Percentiles rank a stretch among this genome's conserved stretches.
phyloP scores from a whole-genome alignment of 2,888 invertebrate species.

The Axea sp. region DNA sequence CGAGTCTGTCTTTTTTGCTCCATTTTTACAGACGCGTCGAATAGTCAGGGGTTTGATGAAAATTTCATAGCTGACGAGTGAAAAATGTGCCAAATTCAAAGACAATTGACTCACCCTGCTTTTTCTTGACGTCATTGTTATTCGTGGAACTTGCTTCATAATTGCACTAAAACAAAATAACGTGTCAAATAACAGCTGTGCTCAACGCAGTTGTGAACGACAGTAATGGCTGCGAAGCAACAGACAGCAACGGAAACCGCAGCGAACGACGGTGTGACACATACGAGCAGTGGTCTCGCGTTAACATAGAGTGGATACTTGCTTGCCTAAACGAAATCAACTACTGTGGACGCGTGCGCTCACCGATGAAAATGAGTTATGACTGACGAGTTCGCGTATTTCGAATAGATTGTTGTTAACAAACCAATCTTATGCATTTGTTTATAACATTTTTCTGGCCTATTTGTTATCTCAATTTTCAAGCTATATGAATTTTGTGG shows the following conservation, averaged over 20 bases:
- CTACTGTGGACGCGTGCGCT: too few species aligned
- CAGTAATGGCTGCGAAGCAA: conserved; percentile 51
- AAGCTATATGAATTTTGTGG: too few species aligned
- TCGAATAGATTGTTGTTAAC: too few species aligned
- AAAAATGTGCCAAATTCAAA: background rate
- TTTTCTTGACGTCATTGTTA: conserved; percentile 21
- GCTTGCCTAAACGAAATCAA: too few species aligned
- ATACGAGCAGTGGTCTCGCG: conserved; percentile 17
- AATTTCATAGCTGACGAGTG: too few species aligned
- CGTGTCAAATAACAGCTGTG: conserved; percentile 43
- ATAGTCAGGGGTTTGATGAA: background rate
- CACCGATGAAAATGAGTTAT: too few species aligned
- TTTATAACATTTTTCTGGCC: too few species aligned
- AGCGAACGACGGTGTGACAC: conserved; percentile 13
- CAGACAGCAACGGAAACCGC: conserved; percentile 34
- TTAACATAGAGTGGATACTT: conserved; percentile 25
- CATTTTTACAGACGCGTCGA: conserved; percentile 16
- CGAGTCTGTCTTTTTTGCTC: background rate
- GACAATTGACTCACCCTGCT: conserved; percentile 23
- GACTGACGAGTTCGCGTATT: too few species aligned
- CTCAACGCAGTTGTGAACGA: conserved; percentile 28
- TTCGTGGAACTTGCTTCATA: conserved; percentile 24
- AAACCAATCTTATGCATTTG: too few species aligned
- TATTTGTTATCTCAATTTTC: too few species aligned
- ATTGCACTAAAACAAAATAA: conserved; percentile 41